Percentiles rank a stretch among this genome's conserved stretches.
These are phyloP conservation scores for Pseudochirops corinnae DNA, from an alignment of 2,797 vertebrate genomes.

Conservation along the genomic window DNA sequence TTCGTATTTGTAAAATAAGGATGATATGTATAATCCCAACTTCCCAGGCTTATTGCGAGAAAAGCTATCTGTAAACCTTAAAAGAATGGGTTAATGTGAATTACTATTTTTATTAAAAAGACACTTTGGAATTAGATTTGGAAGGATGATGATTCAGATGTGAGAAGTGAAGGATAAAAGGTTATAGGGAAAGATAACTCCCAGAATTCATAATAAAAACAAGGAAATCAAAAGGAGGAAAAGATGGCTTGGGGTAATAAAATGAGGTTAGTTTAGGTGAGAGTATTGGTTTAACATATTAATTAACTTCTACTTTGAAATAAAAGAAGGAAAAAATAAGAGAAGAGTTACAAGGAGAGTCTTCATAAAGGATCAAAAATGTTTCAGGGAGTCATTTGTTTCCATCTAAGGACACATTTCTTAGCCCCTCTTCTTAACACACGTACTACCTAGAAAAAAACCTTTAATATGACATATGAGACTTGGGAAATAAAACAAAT, in stretches of 20 bases:
- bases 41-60: not conserved
- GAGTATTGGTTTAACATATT: conserved; percentile 27
- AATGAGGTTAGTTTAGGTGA: conserved; percentile 16
- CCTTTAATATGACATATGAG: not conserved
- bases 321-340: conserved; percentile 40
- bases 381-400: not conserved
- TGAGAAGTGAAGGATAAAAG: not conserved
- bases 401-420: conserved; percentile 61
- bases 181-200: not conserved
- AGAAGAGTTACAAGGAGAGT: conserved; percentile 10
- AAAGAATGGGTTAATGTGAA: not conserved
- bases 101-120: not conserved
- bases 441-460: conserved; percentile 17
- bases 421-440: conserved; percentile 9
- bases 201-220: conserved; percentile 7
- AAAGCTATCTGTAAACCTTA: not conserved
- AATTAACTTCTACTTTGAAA: conserved; percentile 36
- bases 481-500: conserved; percentile 39
- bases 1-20: not conserved
- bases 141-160: not conserved
- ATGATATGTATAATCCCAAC: not conserved
- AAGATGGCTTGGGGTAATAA: conserved; percentile 22
- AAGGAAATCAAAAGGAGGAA: not conserved
- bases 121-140: not conserved
- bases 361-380: conserved; percentile 11